Base-by-base conservation (phyloP, 2,888 invertebrate species). In the Erannis defoliaria region DNA sequence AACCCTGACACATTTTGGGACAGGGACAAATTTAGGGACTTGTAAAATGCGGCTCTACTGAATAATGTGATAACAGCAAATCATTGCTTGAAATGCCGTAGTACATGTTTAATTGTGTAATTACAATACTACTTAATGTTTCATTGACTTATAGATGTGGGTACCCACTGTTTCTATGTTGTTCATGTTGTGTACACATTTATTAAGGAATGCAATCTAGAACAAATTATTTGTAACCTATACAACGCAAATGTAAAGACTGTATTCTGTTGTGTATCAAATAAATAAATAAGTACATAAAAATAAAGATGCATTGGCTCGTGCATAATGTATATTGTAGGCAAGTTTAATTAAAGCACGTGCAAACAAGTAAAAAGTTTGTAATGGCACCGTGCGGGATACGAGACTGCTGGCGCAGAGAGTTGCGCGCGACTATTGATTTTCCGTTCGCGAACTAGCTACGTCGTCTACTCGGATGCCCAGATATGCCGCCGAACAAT, bases 381-480 rank as follows among this genome's bases (percentile, higher is more conserved):
- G 72, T 77, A 73, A 71, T 61, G 66, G 60, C 43, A 55, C 56
- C 38, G 51, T 33, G 67, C 67, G 70, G 67, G 75, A 68, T 73
- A 70, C 66, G 64, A 66, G 64, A 63, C 64, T 68, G 38, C 29
- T 70, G 67, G 56, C 68, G 64, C 58, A 62, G 55, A 63, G 72
- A 66, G 70, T 74, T 90, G 91, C 91, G 91, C 91, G 91, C 89
- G 90, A 78, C 89, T 91, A 92, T 92, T 82, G 91, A 92, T 92
- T 91, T 89, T 84, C 74, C 69, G 46, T 67, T 68, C 74, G 67
- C 72, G 75, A 70, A 78, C 80, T 66, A 72, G 76, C 75, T 72
- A 72, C 75, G 72, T 73, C 74, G 74, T 72, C 77, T 76, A 76
- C 73, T 69, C 69, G 76, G 76, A 81, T 82, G 81, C 80, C 79